Percentiles rank a stretch among this genome's conserved stretches.
phyloP scores from a whole-genome alignment of 2,888 invertebrate genomes.

The Platycheirus rosarum region DNA sequence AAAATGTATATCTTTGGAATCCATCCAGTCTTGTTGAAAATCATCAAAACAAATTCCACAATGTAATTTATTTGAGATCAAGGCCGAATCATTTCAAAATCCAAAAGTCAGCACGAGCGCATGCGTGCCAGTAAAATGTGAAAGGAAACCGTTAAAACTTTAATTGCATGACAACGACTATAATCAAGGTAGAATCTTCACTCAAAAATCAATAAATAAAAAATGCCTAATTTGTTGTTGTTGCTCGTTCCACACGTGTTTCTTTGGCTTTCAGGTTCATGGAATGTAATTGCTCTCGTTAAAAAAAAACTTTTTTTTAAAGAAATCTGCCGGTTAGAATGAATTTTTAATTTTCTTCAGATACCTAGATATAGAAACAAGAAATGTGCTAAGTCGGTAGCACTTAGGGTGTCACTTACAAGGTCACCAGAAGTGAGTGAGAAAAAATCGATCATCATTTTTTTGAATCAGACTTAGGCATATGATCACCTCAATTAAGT shows the following conservation, averaged over 20 bases:
- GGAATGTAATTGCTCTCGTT: slow-evolving; percentile 8
- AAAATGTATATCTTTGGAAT: slow-evolving; percentile 17
- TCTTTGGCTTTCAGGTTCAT: background rate
- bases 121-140: background rate
- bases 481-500: too few relatives aligned
- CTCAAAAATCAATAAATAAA: background rate
- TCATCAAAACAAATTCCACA: slow-evolving; percentile 11
- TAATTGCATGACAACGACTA: too few relatives aligned
- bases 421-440: background rate
- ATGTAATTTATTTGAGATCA: slow-evolving; percentile 41
- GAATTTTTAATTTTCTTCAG: background rate
- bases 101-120: background rate
- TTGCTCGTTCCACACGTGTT: background rate
- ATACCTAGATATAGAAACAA: background rate
- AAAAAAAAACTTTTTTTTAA: background rate
- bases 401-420: background rate
- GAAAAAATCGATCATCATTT: background rate
- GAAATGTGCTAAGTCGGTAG: slow-evolving; percentile 14
- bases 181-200: slow-evolving; percentile 20
- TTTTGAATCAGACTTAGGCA: background rate
- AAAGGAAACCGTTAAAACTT: slow-evolving; percentile 6
- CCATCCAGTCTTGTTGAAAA: background rate
- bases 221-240: background rate
- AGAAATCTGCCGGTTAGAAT: background rate
- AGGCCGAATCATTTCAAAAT: slow-evolving; percentile 11